These are phyloP conservation scores for Crocidura indochinensis DNA, from an alignment of 2,797 vertebrate genomes.

Conservation along the genomic window DNA sequence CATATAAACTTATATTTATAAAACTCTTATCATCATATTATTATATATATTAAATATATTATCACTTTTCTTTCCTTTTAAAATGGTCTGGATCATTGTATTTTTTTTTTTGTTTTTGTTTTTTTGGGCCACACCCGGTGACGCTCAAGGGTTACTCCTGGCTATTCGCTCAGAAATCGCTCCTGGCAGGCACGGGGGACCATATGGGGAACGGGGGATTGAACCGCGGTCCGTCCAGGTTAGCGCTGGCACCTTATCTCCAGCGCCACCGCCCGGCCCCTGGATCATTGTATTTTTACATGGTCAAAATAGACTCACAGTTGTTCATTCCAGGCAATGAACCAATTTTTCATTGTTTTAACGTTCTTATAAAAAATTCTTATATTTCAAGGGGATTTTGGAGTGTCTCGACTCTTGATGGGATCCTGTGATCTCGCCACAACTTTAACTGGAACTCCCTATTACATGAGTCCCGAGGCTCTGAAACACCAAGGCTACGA, in stretches of 20 bases:
- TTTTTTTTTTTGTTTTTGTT: no score
- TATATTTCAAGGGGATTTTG: constrained; percentile 93
- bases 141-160: no score
- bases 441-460: constrained; percentile 94
- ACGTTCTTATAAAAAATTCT: constrained; percentile 64
- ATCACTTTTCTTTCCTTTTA: constrained; percentile 19
- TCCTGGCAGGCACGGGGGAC: no score
- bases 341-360: constrained; percentile 40
- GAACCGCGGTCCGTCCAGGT: no score
- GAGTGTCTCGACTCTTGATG: constrained; percentile 94
- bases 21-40: constrained; percentile 33
- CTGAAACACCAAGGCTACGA: constrained; percentile 93
- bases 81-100: neutral
- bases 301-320: neutral
- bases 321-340: constrained; percentile 51
- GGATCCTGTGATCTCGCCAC: constrained; percentile 95
- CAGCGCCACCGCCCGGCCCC: no score
- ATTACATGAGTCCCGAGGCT: constrained; percentile 95
- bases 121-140: no score
- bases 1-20: neutral
- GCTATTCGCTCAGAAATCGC: no score
- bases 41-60: no score
- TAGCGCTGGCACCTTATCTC: no score
- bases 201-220: no score
- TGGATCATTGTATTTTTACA: neutral